Base-by-base conservation (phyloP, 1,140 invertebrate species). In the Drosophila ironensis region DNA sequence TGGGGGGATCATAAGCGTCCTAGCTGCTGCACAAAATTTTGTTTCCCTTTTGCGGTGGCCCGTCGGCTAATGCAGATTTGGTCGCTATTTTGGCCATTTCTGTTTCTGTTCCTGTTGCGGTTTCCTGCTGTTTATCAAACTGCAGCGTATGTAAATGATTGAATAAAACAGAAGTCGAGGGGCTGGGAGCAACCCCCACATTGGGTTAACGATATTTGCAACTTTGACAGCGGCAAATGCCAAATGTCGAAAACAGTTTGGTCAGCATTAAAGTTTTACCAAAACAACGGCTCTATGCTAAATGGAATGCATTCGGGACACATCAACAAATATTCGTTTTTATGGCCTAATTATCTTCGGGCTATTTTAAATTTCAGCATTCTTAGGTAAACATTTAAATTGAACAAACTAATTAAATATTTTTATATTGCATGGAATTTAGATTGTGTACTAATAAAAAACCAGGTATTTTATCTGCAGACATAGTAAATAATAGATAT, bases 121-220 rank as follows among this genome's bases (percentile, higher is more conserved):
- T 50, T 53, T 54, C 16, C 38, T 44, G 27, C 63, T 78, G 63
- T 64, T 78, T 80, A 78, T 76, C 67, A 56, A 64, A 73, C 71
- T 68, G 71, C 81, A 69, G 66, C 37, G 44, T 42, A 60, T 52
- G 54, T 72, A 72, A 81, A 76, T 74, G 72, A 72, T 76, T 63
- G 57, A 56, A 25, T 6, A 11, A 24, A 42, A 57, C 19, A 19
- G 11, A n/a, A n/a, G n/a, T n/a, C 8, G 30, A 33, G 2, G 38
- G 40, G 46, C 25, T 16, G 7, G 2, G 7, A 9, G 19, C 11
- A 28, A 38, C 33, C n/a, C n/a, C n/a, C n/a, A n/a, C n/a, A n/a
- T n/a, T n/a, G n/a, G 57, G 45, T 51, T 61, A 71, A 56, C 51
- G 30, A 12, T 35, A 72, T 74, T 63, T 67, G 46, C 48, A 57